phyloP scores from a whole-genome alignment of 2,888 invertebrate species.

The Nematopogon swammerdamellus region DNA sequence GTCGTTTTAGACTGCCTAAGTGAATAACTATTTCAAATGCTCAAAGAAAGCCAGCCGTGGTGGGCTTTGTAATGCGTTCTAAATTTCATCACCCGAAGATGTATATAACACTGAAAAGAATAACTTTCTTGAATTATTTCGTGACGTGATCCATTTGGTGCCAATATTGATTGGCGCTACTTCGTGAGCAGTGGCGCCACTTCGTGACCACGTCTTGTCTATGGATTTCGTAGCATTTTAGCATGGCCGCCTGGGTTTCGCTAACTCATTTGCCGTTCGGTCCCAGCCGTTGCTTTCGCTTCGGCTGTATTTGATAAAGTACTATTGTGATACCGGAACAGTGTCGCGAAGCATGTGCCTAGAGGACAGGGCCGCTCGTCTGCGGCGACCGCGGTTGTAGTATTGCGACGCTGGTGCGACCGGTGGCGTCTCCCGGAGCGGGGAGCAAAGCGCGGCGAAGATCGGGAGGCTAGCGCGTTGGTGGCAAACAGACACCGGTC shows the following conservation, averaged over 20 bases:
- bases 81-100: too few relatives aligned
- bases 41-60: too few relatives aligned
- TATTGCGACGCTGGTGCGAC: background rate
- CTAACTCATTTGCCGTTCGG: background rate
- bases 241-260: background rate
- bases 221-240: background rate
- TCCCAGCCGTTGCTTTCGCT: background rate
- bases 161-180: too few relatives aligned
- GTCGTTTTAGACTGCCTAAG: too few relatives aligned
- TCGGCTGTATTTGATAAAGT: background rate
- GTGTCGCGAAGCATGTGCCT: background rate
- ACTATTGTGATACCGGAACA: background rate
- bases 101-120: too few relatives aligned
- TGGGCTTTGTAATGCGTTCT: too few relatives aligned
- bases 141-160: too few relatives aligned
- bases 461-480: too few relatives aligned
- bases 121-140: too few relatives aligned
- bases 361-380: background rate
- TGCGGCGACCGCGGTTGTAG: background rate
- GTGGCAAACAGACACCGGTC: conserved; percentile 9
- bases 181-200: background rate
- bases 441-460: background rate
- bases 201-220: background rate
- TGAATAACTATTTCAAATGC: too few relatives aligned
- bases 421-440: background rate